These are phyloP conservation scores for Microctenopoma steveboyesi DNA, from an alignment of 2,797 vertebrate genomes.

Conservation along the genomic window DNA sequence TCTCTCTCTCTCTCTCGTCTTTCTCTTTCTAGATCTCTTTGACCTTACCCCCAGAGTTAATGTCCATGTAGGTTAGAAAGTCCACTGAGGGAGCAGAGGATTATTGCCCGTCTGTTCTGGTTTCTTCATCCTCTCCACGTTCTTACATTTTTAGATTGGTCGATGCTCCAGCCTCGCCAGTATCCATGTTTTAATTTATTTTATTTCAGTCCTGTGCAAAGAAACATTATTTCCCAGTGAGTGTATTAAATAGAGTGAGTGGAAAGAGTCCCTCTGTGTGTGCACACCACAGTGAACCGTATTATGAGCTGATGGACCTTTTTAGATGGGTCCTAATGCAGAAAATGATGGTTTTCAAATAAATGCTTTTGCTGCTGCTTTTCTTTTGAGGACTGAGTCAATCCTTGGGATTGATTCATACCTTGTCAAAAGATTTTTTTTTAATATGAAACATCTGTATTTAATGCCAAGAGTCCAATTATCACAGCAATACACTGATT, in stretches of 20 bases:
- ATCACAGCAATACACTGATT: neutral
- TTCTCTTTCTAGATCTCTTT: conserved; percentile 39
- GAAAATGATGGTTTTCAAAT: neutral
- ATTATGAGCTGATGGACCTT: conserved; percentile 5
- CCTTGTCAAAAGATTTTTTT: neutral
- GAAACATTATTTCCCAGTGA: conserved; percentile 22
- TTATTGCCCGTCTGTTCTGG: conserved; percentile 60
- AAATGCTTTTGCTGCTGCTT: neutral
- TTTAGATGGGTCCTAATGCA: conserved; percentile 13
- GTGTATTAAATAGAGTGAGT: conserved; percentile 3
- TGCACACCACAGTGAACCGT: neutral
- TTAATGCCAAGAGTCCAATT: neutral
- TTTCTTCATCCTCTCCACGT: conserved; percentile 43
- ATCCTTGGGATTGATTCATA: neutral
- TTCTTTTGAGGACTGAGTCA: too few species aligned
- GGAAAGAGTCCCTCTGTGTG: conserved; percentile 1
- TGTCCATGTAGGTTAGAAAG: conserved; percentile 71
- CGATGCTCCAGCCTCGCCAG: conserved; percentile 31
- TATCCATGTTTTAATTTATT: conserved; percentile 42
- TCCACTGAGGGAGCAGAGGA: conserved; percentile 61
- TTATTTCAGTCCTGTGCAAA: conserved; percentile 26
- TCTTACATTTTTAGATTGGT: conserved; percentile 43
- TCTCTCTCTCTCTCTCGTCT: conserved; percentile 31
- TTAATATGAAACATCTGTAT: neutral
- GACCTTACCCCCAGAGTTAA: conserved; percentile 63